Evolutionary conservation across 2,888 invertebrate species (phyloP).

Genomic region (Meliscaeva auricollis): DNA sequence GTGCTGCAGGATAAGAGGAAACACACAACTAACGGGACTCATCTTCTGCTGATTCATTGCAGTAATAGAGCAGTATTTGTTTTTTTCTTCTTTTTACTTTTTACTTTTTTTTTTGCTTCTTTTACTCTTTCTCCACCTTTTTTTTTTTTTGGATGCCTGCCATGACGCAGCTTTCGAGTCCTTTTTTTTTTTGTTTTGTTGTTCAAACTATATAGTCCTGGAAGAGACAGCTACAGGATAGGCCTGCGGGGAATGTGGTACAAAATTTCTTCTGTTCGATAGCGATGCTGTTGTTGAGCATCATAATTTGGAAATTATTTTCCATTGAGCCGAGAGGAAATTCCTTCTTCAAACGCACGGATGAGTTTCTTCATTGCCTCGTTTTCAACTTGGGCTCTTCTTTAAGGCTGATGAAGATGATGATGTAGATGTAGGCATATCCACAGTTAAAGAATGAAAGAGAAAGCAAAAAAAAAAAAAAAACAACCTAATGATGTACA

Average conservation of each 20-base stretch:
- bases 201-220: slow-evolving; percentile 3
- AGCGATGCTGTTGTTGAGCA: slow-evolving; percentile 61
- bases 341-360: slow-evolving; percentile 67
- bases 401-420: slow-evolving; percentile 45
- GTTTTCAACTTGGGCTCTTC: slow-evolving; percentile 29
- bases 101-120: slow-evolving; percentile 31
- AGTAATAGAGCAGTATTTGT: slow-evolving; percentile 71
- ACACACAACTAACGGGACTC: slow-evolving; percentile 48
- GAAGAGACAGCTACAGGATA: slow-evolving; percentile 48
- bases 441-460: neutral
- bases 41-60: slow-evolving; percentile 75
- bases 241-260: slow-evolving; percentile 37
- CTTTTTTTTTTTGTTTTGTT: neutral
- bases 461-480: slow-evolving; percentile 18
- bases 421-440: slow-evolving; percentile 40
- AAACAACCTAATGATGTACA: slow-evolving; percentile 65
- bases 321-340: slow-evolving; percentile 69
- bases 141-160: slow-evolving; percentile 63
- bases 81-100: slow-evolving; percentile 22
- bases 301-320: slow-evolving; percentile 75
- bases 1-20: slow-evolving; percentile 63
- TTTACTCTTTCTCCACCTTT: slow-evolving; percentile 41
- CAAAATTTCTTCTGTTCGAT: neutral
- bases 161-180: slow-evolving; percentile 70
- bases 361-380: slow-evolving; percentile 53